Percentiles rank a stretch among this genome's conserved stretches.
Evolutionary conservation across 2,113 vertebrate genomes (phyloP).

Genomic region (Eulemur rufifrons): DNA sequence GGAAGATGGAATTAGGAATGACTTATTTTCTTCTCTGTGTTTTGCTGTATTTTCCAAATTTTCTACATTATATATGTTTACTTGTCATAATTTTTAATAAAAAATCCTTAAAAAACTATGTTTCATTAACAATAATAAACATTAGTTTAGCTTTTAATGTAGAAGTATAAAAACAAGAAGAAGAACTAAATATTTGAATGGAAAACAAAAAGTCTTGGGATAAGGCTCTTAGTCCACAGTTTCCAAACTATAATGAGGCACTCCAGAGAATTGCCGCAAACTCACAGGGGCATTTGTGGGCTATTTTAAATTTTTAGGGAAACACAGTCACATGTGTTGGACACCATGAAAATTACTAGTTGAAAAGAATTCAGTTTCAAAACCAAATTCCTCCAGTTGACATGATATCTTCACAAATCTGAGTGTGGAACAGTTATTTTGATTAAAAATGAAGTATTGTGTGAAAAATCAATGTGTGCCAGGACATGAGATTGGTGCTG

Average conservation of each 20-base stretch:
- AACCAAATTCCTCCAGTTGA: not conserved
- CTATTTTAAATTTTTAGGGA: not conserved
- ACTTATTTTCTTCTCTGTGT: not conserved
- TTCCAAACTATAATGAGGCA: not conserved
- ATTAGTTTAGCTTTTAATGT: not conserved
- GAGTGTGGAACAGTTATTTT: not conserved
- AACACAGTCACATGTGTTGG: not conserved
- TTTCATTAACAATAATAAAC: conserved; percentile 18
- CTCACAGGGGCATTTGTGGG: not conserved
- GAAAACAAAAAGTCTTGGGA: not conserved
- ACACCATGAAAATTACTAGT: not conserved
- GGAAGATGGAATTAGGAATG: not conserved
- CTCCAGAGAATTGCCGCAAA: not conserved
- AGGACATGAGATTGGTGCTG: not conserved
- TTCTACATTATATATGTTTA: not conserved
- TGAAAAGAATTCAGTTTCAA: not conserved
- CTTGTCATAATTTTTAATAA: not conserved
- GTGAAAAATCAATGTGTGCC: not conserved
- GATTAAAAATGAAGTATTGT: not conserved
- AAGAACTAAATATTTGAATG: conserved; percentile 5
- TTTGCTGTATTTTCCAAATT: not conserved
- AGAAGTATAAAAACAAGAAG: not conserved
- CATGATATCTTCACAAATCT: not conserved
- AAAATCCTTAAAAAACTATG: not conserved
- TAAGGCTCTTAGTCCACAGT: not conserved